Evolutionary conservation across 2,888 invertebrate species (phyloP).

Genomic region (Mycalesis mineus): DNA sequence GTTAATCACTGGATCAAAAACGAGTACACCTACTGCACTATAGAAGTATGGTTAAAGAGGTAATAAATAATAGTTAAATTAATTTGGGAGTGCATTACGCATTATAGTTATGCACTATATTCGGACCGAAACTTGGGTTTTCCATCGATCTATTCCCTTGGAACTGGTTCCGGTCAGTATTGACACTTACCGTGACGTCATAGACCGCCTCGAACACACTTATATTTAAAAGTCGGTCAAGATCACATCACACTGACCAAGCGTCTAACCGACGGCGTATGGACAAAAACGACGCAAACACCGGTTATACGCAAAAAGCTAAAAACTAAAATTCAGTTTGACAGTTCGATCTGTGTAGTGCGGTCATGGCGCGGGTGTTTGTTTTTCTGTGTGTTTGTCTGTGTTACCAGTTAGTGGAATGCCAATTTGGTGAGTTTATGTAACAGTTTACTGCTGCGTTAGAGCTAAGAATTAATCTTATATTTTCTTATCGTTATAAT

Average conservation of each 20-base stretch:
- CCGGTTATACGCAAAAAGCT: not conserved
- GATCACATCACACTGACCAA: conserved; percentile 21
- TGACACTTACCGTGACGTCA: conserved; percentile 18
- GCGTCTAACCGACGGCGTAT: conserved; percentile 9
- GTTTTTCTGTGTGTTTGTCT: conserved; percentile 47
- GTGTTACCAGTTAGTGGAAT: conserved; percentile 43
- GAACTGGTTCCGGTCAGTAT: conserved; percentile 23
- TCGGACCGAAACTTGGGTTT: conserved; percentile 3
- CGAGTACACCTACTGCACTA: no score
- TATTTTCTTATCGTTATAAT: no score
- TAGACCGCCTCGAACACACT: conserved; percentile 26
- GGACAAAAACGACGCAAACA: conserved; percentile 2
- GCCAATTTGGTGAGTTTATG: conserved; percentile 56
- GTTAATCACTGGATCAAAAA: no score
- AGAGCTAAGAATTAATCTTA: no score
- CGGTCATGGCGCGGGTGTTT: conserved; percentile 30
- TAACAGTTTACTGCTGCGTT: no score
- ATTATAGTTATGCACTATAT: not conserved
- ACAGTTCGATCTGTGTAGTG: not conserved
- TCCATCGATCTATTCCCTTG: conserved; percentile 18
- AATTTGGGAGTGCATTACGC: no score
- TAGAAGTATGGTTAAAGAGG: no score
- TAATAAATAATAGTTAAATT: no score
- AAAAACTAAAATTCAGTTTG: conserved; percentile 4
- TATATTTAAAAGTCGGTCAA: conserved; percentile 34